Evolutionary conservation across 2,888 invertebrate species (phyloP).

Genomic region (Augochlorella aurata): DNA sequence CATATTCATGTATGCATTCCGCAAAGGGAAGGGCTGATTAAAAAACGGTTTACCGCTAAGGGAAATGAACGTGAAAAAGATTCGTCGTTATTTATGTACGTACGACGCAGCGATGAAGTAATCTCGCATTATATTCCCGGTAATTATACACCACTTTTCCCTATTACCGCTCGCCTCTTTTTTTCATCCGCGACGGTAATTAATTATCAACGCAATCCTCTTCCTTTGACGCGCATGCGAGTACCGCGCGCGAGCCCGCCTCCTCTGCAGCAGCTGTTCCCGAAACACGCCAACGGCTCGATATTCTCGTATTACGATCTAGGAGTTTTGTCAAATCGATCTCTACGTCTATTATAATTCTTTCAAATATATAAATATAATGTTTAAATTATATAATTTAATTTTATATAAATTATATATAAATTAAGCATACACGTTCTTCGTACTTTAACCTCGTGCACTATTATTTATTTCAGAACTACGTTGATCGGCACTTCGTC

Average conservation of each 20-base stretch:
- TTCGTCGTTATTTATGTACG: conserved; percentile 18
- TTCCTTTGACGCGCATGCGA: neutral
- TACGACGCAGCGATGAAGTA: conserved; percentile 27
- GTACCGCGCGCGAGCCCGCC: neutral
- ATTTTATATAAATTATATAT: no score
- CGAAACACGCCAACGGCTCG: neutral
- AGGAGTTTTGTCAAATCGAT: no score
- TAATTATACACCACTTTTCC: conserved; percentile 45
- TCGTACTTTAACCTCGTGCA: no score
- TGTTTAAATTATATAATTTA: no score
- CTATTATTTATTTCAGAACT: no score
- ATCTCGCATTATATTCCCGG: conserved; percentile 31
- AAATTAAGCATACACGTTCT: no score
- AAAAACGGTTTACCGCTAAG: neutral
- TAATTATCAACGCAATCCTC: conserved; percentile 36
- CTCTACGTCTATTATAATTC: no score
- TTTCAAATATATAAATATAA: no score
- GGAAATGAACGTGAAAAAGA: conserved; percentile 26
- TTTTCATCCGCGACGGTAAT: conserved; percentile 30
- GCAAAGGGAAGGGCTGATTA: neutral
- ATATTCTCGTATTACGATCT: neutral
- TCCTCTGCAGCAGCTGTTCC: neutral
- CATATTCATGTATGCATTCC: neutral
- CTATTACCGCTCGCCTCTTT: conserved; percentile 21
- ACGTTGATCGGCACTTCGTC: no score